Evolutionary conservation across 2,888 invertebrate species (phyloP).

Genomic region (Hirtodrosophila alboralis): DNA sequence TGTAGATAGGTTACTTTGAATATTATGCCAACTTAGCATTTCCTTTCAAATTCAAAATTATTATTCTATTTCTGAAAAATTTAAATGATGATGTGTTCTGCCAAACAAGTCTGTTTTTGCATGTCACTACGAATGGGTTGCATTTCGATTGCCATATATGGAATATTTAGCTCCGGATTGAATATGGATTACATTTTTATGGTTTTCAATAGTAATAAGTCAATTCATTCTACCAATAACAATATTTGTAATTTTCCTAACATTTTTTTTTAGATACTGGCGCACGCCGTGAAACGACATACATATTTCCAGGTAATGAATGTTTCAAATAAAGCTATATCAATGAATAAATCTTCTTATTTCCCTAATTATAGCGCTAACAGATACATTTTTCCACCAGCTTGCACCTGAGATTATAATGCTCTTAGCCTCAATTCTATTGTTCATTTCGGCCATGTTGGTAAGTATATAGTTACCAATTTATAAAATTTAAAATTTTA

Average conservation of each 20-base stretch:
- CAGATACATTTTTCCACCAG: neutral
- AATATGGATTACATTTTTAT: constrained; percentile 19
- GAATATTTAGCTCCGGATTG: constrained; percentile 2
- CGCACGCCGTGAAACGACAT: neutral
- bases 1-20: neutral
- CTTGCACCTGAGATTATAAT: constrained; percentile 6
- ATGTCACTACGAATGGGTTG: constrained; percentile 26
- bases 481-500: neutral
- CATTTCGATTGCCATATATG: constrained; percentile 11
- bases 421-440: neutral
- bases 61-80: neutral
- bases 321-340: too few species aligned
- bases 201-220: constrained; percentile 14
- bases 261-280: too few species aligned
- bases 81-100: constrained; percentile 7
- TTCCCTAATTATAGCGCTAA: too few species aligned
- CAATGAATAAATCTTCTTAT: too few species aligned
- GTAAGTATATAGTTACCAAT: constrained; percentile 6
- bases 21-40: constrained; percentile 1
- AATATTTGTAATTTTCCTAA: too few species aligned
- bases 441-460: constrained; percentile 12
- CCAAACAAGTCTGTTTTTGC: constrained; percentile 23
- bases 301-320: constrained; percentile 15
- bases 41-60: constrained; percentile 24
- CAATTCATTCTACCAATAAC: too few species aligned